Evolutionary conservation across 2,888 invertebrate species (phyloP).

Genomic region (Stegophylla sp.): DNA sequence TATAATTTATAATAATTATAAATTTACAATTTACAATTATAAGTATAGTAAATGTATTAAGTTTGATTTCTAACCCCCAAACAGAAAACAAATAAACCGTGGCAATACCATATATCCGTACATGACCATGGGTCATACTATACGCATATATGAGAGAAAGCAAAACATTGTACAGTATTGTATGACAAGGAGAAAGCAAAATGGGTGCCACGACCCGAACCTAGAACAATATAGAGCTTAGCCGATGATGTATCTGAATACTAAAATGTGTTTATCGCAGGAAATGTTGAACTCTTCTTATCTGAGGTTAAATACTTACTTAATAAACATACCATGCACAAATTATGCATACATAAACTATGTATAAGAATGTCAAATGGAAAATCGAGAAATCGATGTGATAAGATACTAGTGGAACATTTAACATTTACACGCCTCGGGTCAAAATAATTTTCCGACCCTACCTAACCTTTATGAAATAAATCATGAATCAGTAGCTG

Average conservation of each 20-base stretch:
- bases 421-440: too few species aligned
- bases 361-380: not conserved
- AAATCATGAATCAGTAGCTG: too few species aligned
- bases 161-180: conserved; percentile 45
- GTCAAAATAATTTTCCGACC: too few species aligned
- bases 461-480: too few species aligned
- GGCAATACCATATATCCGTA: conserved; percentile 3
- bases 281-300: not conserved
- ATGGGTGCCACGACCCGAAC: conserved; percentile 55
- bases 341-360: not conserved
- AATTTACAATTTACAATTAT: too few species aligned
- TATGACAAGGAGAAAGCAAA: conserved; percentile 57
- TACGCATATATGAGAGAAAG: conserved; percentile 45
- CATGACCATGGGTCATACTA: conserved; percentile 40
- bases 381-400: conserved; percentile 19
- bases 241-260: conserved; percentile 28
- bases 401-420: too few species aligned
- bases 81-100: conserved; percentile 48
- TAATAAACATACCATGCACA: conserved; percentile 12
- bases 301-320: not conserved
- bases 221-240: conserved; percentile 50
- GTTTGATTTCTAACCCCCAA: conserved; percentile 26
- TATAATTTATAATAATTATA: too few species aligned
- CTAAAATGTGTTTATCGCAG: conserved; percentile 21
- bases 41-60: not conserved